These are phyloP conservation scores for Catharus minimus DNA, from an alignment of 2,113 vertebrate genomes.

Conservation along the genomic window DNA sequence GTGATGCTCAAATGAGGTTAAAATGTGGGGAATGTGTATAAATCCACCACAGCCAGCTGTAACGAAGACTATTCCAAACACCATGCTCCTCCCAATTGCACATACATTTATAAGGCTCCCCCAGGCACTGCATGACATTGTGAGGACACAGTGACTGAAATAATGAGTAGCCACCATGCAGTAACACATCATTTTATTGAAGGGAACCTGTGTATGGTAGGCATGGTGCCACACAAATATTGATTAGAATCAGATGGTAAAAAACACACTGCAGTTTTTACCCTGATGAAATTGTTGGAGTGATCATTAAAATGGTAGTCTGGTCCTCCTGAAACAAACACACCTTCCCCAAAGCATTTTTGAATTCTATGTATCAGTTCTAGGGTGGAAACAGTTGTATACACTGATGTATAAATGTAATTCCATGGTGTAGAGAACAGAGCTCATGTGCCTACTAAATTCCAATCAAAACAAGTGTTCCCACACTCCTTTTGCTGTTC, in stretches of 20 bases:
- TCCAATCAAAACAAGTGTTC: background rate
- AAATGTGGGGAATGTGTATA: background rate
- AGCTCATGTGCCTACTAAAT: background rate
- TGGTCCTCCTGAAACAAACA: background rate
- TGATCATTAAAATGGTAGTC: background rate
- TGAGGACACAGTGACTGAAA: slow-evolving; percentile 22
- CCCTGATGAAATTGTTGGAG: background rate
- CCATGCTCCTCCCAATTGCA: background rate
- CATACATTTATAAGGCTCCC: background rate
- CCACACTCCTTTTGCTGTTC: background rate
- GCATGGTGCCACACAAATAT: slow-evolving; percentile 24
- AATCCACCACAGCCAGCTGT: background rate
- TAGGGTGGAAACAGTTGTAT: background rate
- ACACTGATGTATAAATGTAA: background rate
- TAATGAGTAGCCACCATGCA: background rate
- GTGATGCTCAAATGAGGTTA: background rate
- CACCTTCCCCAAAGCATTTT: background rate
- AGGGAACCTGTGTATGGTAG: slow-evolving; percentile 4
- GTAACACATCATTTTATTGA: slow-evolving; percentile 8
- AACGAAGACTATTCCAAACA: background rate
- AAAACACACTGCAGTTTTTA: background rate
- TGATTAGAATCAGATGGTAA: slow-evolving; percentile 45
- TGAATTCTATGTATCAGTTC: background rate
- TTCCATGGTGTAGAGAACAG: background rate
- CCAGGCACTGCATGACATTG: slow-evolving; percentile 35